Evolutionary conservation across 2,797 vertebrate genomes (phyloP).

Genomic region (Mionectes olivaceus): DNA sequence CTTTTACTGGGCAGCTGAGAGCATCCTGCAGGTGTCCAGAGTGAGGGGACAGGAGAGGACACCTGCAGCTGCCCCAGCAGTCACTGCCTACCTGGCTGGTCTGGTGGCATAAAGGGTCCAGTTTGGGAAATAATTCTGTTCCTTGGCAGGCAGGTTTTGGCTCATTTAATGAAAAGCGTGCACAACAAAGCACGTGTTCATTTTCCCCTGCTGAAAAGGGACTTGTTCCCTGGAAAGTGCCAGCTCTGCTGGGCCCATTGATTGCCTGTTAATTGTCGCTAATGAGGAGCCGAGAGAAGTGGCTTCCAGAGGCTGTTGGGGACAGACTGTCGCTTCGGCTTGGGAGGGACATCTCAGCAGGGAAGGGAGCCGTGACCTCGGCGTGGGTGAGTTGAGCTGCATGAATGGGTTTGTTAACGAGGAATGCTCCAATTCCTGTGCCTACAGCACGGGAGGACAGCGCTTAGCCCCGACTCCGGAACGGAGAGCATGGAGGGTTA

Average conservation of each 20-base stretch:
- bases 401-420: background rate
- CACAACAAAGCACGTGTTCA: constrained; percentile 9
- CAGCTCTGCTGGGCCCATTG: constrained; percentile 34
- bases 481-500: background rate
- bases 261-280: constrained; percentile 73
- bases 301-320: constrained; percentile 34
- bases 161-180: background rate
- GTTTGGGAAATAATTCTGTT: background rate
- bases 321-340: constrained; percentile 51
- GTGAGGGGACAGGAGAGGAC: background rate
- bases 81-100: fast-evolving
- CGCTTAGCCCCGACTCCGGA: background rate
- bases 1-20: background rate
- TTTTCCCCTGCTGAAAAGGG: constrained; percentile 20
- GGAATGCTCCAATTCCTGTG: background rate
- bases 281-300: constrained; percentile 64
- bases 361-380: background rate
- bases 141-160: background rate
- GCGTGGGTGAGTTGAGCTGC: background rate
- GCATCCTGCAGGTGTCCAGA: background rate
- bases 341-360: background rate
- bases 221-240: constrained; percentile 46
- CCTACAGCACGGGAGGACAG: background rate
- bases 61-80: background rate
- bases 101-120: background rate